Evolutionary conservation across 2,888 invertebrate genomes (phyloP), one percentile per base, ranked within the genome.

Genomic region (Aplocera efformata): DNA sequence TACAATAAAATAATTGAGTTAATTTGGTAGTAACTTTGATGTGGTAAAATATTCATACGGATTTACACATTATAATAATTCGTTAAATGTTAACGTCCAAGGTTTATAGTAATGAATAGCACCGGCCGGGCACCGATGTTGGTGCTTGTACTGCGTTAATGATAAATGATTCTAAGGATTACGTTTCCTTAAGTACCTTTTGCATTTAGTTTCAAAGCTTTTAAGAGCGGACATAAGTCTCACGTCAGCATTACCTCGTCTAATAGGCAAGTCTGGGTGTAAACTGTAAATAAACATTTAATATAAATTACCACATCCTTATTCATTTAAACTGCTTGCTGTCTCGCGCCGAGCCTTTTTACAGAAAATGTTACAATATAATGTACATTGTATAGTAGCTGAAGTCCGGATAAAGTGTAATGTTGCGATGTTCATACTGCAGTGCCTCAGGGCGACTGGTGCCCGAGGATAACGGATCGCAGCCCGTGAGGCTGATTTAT

Each of bases 401-500:
- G 26, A 36, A 30, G 43, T 11, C 39, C 30, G 36, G 33, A 34
- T 40, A 23, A 23, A 25, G 37, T 45, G 35, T 26, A 31, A 17
- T 24, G 31, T 41, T 35, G 42, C 46, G 50, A 55, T 42, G 56
- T 50, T 53, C 51, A 53, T 52, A 54, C 48, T 39, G 57, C 53
- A 46, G 48, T 48, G 67, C 66, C 69, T 49, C 58, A 56, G 60
- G 71, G 70, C 64, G 62, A 56, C 60, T 60, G 42, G 42, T 43
- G 51, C 52, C 50, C 46, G 51, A 60, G 69, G 60, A 63, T 82
- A 82, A 80, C 81, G 83, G 81, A 73, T 63, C 62, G 49, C 56
- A 54, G 60, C 53, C 67, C 55, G 57, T 63, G 68, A 70, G 72
- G 76, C 77, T 85, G 82, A 88, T 86, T 85, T 86, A 85, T 85